Evolutionary conservation across 2,888 invertebrate species (phyloP), one percentile per base, ranked within the genome.

Genomic region (Antitype chi): DNA sequence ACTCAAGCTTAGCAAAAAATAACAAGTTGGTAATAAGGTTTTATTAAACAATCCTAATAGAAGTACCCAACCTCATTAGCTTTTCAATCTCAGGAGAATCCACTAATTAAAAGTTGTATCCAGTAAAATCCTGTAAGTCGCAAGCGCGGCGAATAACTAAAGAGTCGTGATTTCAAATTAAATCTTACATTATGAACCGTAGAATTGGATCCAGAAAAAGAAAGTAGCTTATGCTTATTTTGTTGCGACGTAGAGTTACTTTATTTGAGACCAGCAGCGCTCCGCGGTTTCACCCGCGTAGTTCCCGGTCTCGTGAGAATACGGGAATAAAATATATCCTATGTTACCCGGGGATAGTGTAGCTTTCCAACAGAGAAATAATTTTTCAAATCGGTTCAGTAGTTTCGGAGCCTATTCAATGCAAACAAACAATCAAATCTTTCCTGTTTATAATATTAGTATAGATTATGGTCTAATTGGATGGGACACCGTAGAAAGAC

Each of bases 71-170:
- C 15, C 59, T 85, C 62, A 84, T 84, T 80, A 80, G 70, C 60
- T 78, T 78, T 82, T 70, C 75, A 77, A 87, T 79, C 76, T 80
- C 82, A 75, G 62, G 80, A 85, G 80, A 85, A 66, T 75, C 43
- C 69, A 53, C 71, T 85, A 87, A 86, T 86, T 86, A 82, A 78
- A 86, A 87, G 57, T 87, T 82, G 78, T 70, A 77, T 70, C 85
- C 74, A 60, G 64, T 20, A 38, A 70, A 76, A 75, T 74, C 73
- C 74, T 25, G 67, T 32, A 62, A 71, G 70, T 78, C 72, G 57
- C 60, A 28, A 63, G 62, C 57, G 72, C 59, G 66, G 73, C 55
- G 70, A 63, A 76, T 62, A 68, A 79, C 66, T 59, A 73, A 59
- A 70, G 66, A 71, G 32, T 55, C 64, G 59, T 67, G 49, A 74